Conservation (phyloP, 2,888 invertebrate species). For the Xestobium rufovillosum region DNA sequence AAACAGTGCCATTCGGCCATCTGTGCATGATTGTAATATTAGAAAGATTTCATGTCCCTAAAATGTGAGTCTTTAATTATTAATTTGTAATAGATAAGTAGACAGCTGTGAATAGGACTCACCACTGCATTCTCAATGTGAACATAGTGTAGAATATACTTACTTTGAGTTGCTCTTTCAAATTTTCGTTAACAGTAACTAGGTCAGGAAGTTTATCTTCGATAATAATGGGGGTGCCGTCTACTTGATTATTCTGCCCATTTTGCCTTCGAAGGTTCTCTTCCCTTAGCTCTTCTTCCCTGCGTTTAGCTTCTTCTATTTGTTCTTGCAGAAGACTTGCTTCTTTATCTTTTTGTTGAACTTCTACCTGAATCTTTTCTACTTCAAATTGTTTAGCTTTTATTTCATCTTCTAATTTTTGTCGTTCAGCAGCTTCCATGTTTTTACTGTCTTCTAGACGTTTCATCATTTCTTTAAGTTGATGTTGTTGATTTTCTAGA, state of each 20-base stretch:
- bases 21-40: too few species aligned
- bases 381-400: constrained; percentile 61
- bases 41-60: too few species aligned
- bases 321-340: constrained; percentile 35
- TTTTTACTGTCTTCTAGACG: constrained; percentile 85
- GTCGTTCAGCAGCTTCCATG: constrained; percentile 77
- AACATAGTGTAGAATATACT: too few species aligned
- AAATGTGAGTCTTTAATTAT: too few species aligned
- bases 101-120: too few species aligned
- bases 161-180: constrained; percentile 37
- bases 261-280: constrained; percentile 24
- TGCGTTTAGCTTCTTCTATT: constrained; percentile 32
- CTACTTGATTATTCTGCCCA: constrained; percentile 13
- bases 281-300: constrained; percentile 31
- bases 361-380: constrained; percentile 33
- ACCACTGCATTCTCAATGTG: too few species aligned
- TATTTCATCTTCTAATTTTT: constrained; percentile 83
- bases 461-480: constrained; percentile 80
- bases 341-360: constrained; percentile 34
- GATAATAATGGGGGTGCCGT: constrained; percentile 30
- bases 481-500: constrained; percentile 75
- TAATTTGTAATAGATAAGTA: too few species aligned
- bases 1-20: too few species aligned
- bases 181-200: constrained; percentile 34
- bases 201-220: constrained; percentile 34